Percentiles rank a stretch among this genome's conserved stretches.
These are phyloP conservation scores for Abrostola tripartita DNA, from an alignment of 2,888 invertebrate species.

Conservation along the genomic window DNA sequence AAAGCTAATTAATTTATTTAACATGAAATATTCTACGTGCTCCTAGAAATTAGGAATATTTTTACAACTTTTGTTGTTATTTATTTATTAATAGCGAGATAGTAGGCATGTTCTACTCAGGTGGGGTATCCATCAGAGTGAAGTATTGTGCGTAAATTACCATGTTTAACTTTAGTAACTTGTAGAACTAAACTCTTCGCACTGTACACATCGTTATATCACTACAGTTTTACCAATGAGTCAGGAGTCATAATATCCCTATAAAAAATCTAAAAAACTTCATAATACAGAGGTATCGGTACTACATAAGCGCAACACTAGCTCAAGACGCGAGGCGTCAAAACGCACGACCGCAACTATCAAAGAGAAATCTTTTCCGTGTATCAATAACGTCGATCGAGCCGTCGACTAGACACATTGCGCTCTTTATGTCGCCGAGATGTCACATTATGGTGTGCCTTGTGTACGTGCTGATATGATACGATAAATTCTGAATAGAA, in stretches of 20 bases:
- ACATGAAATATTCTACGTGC: too few relatives aligned
- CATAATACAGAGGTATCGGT: constrained; percentile 49
- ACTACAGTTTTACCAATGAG: too few relatives aligned
- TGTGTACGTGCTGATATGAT: constrained; percentile 36
- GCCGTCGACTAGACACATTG: constrained; percentile 80
- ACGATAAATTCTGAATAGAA: constrained; percentile 4
- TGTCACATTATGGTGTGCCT: constrained; percentile 54
- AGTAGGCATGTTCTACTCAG: too few relatives aligned
- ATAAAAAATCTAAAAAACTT: not conserved
- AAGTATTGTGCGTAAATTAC: too few relatives aligned
- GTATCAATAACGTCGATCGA: constrained; percentile 84
- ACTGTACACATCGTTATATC: too few relatives aligned
- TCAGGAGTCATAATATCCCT: not conserved
- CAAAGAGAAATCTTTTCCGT: constrained; percentile 89
- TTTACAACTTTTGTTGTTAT: too few relatives aligned
- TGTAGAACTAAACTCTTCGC: too few relatives aligned
- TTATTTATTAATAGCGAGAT: too few relatives aligned
- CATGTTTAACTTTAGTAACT: too few relatives aligned
- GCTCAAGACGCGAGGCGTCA: constrained; percentile 75
- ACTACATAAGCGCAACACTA: constrained; percentile 33
- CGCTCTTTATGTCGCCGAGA: constrained; percentile 71
- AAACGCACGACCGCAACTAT: constrained; percentile 87
- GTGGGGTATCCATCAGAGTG: too few relatives aligned
- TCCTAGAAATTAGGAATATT: too few relatives aligned
- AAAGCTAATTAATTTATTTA: too few relatives aligned